Percentiles rank a stretch among this genome's conserved stretches.
Evolutionary conservation across 2,888 invertebrate species (phyloP).

Genomic region (Drosophila mulleri): DNA sequence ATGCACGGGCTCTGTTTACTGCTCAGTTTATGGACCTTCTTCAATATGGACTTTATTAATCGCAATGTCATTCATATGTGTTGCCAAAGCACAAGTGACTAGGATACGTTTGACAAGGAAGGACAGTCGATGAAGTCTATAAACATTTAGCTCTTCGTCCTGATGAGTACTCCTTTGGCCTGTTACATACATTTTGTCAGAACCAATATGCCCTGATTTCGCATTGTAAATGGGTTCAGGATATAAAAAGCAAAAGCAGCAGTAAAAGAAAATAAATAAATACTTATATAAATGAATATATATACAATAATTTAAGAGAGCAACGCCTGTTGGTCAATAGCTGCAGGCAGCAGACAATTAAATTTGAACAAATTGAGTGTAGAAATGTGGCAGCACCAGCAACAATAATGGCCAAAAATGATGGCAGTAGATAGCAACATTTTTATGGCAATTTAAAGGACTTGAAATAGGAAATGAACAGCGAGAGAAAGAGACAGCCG

Average conservation of each 20-base stretch:
- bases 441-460: conserved; percentile 78
- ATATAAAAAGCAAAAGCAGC: conserved; percentile 7
- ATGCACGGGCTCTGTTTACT: too few relatives aligned
- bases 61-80: too few relatives aligned
- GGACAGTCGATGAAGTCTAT: too few relatives aligned
- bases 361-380: conserved; percentile 80
- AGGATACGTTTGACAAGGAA: too few relatives aligned
- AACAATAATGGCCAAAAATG: conserved; percentile 47
- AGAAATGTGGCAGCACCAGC: conserved; percentile 65
- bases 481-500: neutral
- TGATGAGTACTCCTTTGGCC: too few relatives aligned
- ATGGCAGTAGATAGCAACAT: conserved; percentile 67
- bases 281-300: conserved; percentile 56
- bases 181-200: neutral
- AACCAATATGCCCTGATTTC: neutral
- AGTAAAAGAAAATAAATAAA: conserved; percentile 35
- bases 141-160: too few relatives aligned
- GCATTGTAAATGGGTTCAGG: neutral
- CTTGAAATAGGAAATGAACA: conserved; percentile 67
- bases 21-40: too few relatives aligned
- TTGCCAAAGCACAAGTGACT: too few relatives aligned
- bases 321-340: conserved; percentile 32
- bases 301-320: conserved; percentile 53
- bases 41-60: too few relatives aligned
- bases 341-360: conserved; percentile 71